Evolutionary conservation across 2,113 vertebrate genomes (phyloP).

Genomic region (Coptodon rendalli): DNA sequence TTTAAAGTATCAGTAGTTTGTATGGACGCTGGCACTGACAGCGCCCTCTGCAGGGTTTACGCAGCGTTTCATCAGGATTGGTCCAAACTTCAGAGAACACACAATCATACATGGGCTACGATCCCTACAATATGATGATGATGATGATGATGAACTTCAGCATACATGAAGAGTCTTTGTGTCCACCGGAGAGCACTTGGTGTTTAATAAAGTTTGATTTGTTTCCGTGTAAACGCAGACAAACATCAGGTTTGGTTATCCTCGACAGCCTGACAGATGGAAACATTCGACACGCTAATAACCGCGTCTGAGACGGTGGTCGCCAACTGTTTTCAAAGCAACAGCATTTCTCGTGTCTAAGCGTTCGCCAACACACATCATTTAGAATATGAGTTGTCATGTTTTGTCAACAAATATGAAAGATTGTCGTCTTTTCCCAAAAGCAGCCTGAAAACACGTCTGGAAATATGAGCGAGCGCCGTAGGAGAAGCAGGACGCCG

Average conservation of each 20-base stretch:
- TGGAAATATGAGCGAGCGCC: background rate
- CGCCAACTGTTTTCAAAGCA: background rate
- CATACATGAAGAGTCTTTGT: background rate
- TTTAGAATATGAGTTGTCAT: background rate
- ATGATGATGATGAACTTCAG: background rate
- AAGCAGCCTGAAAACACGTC: background rate
- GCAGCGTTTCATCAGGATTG: background rate
- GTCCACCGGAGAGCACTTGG: background rate
- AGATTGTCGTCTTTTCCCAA: background rate
- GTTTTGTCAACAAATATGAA: background rate
- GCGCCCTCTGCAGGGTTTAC: fast-evolving
- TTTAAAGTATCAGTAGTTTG: background rate
- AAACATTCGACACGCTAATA: background rate
- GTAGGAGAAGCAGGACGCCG: fast-evolving
- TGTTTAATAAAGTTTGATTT: background rate
- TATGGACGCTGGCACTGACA: background rate
- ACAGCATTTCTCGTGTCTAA: background rate
- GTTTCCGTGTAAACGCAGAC: background rate
- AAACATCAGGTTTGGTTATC: background rate
- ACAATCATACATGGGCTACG: background rate
- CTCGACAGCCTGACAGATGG: background rate
- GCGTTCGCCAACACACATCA: background rate
- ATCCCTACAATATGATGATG: background rate
- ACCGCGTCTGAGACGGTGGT: background rate
- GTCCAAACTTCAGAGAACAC: background rate